A percentile compares a stretch with the other conserved stretches of the same genome.
These are phyloP conservation scores for Drosophila cardini DNA, from an alignment of 1,140 invertebrate species.

Conservation along the genomic window DNA sequence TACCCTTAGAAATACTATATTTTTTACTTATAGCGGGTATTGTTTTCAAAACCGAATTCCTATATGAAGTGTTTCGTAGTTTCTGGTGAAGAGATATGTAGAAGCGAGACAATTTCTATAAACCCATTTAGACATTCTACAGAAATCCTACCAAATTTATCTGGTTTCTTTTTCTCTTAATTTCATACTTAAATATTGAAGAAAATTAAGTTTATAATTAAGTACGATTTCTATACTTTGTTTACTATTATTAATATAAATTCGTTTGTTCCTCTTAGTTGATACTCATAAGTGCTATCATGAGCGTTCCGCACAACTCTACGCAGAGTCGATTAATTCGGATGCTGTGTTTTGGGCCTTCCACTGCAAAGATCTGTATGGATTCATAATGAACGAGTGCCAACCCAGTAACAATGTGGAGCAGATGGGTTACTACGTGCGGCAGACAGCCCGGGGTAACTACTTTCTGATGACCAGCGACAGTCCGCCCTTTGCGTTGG, in stretches of 20 bases:
- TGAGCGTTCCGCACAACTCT: constrained; percentile 32
- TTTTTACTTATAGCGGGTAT: too few species aligned
- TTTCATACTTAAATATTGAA: too few species aligned
- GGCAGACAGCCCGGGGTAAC: constrained; percentile 23
- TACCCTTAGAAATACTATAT: too few species aligned
- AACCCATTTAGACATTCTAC: too few species aligned
- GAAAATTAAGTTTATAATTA: too few species aligned
- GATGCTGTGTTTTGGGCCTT: constrained; percentile 14
- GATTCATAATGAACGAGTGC: constrained; percentile 3
- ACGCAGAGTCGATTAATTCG: constrained; percentile 41
- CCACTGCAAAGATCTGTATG: constrained; percentile 12
- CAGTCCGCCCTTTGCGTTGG: constrained; percentile 23
- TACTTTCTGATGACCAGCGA: constrained; percentile 41
- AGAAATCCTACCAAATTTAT: too few species aligned
- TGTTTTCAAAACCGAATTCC: too few species aligned
- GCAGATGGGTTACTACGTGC: constrained; percentile 19
- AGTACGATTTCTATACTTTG: too few species aligned
- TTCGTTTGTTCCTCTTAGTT: neutral
- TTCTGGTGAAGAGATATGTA: too few species aligned
- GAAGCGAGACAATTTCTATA: too few species aligned
- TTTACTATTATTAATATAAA: neutral
- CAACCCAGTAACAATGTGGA: neutral
- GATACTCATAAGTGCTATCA: constrained; percentile 38
- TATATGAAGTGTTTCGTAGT: too few species aligned
- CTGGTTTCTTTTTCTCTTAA: too few species aligned